phyloP scores from a whole-genome alignment of 2,797 vertebrate species.

The Darevskia nairensis region DNA sequence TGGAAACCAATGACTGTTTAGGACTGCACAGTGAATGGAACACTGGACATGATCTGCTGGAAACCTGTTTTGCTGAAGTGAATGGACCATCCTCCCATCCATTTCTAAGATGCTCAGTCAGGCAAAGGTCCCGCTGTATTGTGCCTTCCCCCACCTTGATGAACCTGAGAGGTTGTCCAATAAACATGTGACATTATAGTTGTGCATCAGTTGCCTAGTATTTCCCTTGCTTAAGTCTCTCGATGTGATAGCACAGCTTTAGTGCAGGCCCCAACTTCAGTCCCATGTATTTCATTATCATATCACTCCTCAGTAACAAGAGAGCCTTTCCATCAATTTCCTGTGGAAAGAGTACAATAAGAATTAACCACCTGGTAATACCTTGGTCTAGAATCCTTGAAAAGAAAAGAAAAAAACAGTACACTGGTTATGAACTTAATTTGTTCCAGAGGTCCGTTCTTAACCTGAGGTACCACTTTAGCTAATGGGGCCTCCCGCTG shows the following conservation, averaged over 20 bases:
- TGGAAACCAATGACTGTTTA: conserved; percentile 58
- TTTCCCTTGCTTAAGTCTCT: conserved; percentile 93
- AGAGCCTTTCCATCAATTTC: conserved; percentile 97
- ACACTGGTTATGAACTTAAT: too few relatives aligned
- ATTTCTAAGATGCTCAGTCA: not conserved
- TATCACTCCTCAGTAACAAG: conserved; percentile 92
- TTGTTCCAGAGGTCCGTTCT: too few relatives aligned
- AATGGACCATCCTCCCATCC: not conserved
- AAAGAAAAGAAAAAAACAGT: not conserved
- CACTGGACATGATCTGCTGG: not conserved
- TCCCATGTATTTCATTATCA: conserved; percentile 99
- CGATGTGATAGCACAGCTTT: conserved; percentile 95
- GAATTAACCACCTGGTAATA: not conserved
- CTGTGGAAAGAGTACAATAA: conserved; percentile 76
- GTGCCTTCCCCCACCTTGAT: conserved; percentile 50
- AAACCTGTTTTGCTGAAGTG: not conserved
- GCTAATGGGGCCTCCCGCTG: too few relatives aligned
- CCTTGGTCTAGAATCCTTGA: not conserved
- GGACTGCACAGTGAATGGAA: conserved; percentile 58
- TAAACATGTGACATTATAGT: conserved; percentile 9
- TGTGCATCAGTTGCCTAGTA: conserved; percentile 71
- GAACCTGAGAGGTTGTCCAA: conserved; percentile 73
- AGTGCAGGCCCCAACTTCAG: conserved; percentile 95
- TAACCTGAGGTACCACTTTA: too few relatives aligned
- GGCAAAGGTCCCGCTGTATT: not conserved